Evolutionary conservation across 2,797 vertebrate genomes (phyloP).

Genomic region (Gadopsis bispinosus): DNA sequence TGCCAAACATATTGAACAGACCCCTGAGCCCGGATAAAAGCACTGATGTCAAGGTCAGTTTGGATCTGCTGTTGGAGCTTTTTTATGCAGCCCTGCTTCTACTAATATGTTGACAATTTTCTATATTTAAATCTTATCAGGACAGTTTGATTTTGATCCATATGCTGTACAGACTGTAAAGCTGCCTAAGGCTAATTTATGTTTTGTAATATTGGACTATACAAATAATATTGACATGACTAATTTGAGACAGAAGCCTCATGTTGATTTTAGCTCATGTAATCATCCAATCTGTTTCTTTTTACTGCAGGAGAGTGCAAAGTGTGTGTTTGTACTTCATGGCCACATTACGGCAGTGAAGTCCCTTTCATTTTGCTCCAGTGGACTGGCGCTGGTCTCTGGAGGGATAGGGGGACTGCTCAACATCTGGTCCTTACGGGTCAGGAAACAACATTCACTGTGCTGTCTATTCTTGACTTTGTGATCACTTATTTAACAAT

Average conservation of each 20-base stretch:
- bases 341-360: conserved; percentile 88
- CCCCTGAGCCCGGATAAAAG: conserved; percentile 76
- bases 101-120: neutral
- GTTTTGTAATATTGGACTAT: neutral
- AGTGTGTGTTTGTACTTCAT: conserved; percentile 84
- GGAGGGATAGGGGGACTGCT: conserved; percentile 87
- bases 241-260: neutral
- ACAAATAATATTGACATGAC: too few species aligned
- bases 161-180: too few species aligned
- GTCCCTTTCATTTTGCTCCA: conserved; percentile 85
- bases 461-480: neutral
- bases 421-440: conserved; percentile 89
- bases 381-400: conserved; percentile 84
- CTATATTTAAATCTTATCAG: neutral
- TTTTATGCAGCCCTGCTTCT: neutral
- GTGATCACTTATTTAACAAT: neutral
- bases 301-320: conserved; percentile 76
- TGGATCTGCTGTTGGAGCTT: conserved; percentile 9
- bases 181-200: too few species aligned
- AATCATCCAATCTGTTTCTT: conserved; percentile 21
- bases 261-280: neutral
- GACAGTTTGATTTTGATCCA: neutral
- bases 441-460: conserved; percentile 55
- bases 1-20: conserved; percentile 77
- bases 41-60: conserved; percentile 77